Evolutionary conservation across 2,113 vertebrate genomes (phyloP).

Genomic region (Agapornis roseicollis): DNA sequence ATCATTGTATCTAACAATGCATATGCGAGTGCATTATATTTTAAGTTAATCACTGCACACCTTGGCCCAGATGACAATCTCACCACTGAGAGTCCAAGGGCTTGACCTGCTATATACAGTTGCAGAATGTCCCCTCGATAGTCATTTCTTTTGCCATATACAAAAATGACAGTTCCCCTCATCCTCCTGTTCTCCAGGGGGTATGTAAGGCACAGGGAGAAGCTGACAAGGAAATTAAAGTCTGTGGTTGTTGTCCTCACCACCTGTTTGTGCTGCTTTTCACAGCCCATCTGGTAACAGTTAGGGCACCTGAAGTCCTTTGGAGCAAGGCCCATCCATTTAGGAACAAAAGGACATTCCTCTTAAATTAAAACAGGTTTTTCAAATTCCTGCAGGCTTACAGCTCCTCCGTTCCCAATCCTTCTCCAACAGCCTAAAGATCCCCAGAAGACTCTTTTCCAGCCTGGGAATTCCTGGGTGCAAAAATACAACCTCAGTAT

Average conservation of each 20-base stretch:
- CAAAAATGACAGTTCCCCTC: neutral
- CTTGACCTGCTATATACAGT: neutral
- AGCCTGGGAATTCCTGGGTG: neutral
- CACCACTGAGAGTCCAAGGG: neutral
- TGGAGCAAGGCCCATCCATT: slow-evolving; percentile 1
- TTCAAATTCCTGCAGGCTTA: slow-evolving; percentile 33
- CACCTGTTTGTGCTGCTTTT: slow-evolving; percentile 22
- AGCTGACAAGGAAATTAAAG: slow-evolving; percentile 12
- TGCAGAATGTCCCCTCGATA: neutral
- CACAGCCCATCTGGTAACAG: slow-evolving; percentile 37
- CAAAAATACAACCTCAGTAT: neutral
- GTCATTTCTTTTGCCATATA: neutral
- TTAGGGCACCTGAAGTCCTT: slow-evolving; percentile 24
- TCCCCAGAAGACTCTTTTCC: neutral
- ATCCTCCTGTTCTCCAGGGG: neutral
- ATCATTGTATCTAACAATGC: neutral
- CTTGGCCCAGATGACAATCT: neutral
- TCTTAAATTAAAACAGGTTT: slow-evolving; percentile 29
- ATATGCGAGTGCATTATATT: neutral
- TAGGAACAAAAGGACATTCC: slow-evolving; percentile 56
- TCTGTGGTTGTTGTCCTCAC: neutral
- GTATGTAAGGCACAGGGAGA: neutral
- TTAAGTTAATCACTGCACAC: neutral
- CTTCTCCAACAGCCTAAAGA: neutral
- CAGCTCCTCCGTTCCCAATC: neutral